Evolutionary conservation across 2,113 vertebrate species (phyloP).

Genomic region (Callionymus lyra): DNA sequence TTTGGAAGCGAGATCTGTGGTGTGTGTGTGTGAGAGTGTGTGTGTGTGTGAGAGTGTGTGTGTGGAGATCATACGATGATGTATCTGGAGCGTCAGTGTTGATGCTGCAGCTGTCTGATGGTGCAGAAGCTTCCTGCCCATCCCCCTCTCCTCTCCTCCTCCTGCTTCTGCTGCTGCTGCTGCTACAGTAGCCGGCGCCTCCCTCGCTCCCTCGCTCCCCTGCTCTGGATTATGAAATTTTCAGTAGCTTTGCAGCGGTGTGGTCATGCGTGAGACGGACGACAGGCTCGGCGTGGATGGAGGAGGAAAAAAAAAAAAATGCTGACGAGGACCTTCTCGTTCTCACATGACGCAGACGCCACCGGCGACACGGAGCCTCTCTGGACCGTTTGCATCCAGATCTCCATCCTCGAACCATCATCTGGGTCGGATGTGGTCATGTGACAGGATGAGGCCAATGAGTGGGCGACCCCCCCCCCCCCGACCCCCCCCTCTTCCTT

Average conservation of each 20-base stretch:
- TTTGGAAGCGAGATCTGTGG: too few species aligned
- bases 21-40: not conserved
- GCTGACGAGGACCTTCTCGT: too few species aligned
- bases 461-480: conserved; percentile 1
- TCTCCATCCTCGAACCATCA: not conserved
- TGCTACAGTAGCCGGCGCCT: conserved; percentile 36
- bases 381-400: too few species aligned
- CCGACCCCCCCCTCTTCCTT: conserved; percentile 10
- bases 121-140: conserved; percentile 8
- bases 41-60: conserved; percentile 9
- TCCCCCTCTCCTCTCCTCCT: conserved; percentile 19
- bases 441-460: conserved; percentile 12
- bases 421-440: not conserved
- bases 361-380: too few species aligned
- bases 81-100: not conserved
- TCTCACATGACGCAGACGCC: conserved; percentile 17
- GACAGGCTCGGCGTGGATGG: conserved; percentile 18
- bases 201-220: conserved; percentile 26
- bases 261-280: conserved; percentile 51
- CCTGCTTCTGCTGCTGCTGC: conserved; percentile 44
- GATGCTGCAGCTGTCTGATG: conserved; percentile 8
- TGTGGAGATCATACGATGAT: conserved; percentile 10
- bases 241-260: conserved; percentile 65
- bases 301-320: too few species aligned
- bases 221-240: conserved; percentile 62